Conservation (phyloP, 2,888 invertebrate genomes). For the Cheilosia scutellata region DNA sequence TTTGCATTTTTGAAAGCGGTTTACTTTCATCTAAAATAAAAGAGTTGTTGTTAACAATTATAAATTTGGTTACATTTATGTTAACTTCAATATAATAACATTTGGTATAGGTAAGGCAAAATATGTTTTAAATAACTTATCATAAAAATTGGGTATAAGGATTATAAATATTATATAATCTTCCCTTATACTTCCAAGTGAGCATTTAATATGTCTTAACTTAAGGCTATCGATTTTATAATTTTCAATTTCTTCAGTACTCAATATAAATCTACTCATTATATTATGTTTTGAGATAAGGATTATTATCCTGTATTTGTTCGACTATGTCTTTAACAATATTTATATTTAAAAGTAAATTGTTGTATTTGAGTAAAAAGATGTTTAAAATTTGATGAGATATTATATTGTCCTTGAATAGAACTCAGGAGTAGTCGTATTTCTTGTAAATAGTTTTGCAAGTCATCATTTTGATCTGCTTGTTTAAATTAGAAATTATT, state of each 20-base stretch:
- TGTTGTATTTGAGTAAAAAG: conserved; percentile 38
- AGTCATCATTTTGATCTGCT: conserved; percentile 24
- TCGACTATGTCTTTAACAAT: not conserved
- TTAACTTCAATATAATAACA: conserved; percentile 4
- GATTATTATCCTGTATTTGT: conserved; percentile 8
- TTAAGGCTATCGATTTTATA: too few relatives aligned
- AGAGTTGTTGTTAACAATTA: conserved; percentile 19
- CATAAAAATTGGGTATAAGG: conserved; percentile 1
- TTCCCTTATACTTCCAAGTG: conserved; percentile 19
- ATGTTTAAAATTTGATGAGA: not conserved
- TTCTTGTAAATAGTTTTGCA: conserved; percentile 49
- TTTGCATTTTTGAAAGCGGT: conserved; percentile 23
- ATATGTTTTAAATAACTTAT: not conserved
- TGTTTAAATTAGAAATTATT: conserved; percentile 10
- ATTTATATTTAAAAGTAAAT: not conserved
- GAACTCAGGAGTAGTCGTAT: conserved; percentile 45
- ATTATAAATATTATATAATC: conserved; percentile 24
- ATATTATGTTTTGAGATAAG: conserved; percentile 43
- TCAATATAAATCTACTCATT: conserved; percentile 46
- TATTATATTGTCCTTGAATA: conserved; percentile 13
- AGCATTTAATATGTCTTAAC: conserved; percentile 21
- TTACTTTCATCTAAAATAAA: not conserved
- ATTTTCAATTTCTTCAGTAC: too few relatives aligned
- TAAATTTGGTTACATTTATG: conserved; percentile 3
- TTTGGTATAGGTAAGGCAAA: conserved; percentile 45